These are phyloP conservation scores for Globicephala melas DNA, from an alignment of 2,113 vertebrate genomes.

Conservation along the genomic window DNA sequence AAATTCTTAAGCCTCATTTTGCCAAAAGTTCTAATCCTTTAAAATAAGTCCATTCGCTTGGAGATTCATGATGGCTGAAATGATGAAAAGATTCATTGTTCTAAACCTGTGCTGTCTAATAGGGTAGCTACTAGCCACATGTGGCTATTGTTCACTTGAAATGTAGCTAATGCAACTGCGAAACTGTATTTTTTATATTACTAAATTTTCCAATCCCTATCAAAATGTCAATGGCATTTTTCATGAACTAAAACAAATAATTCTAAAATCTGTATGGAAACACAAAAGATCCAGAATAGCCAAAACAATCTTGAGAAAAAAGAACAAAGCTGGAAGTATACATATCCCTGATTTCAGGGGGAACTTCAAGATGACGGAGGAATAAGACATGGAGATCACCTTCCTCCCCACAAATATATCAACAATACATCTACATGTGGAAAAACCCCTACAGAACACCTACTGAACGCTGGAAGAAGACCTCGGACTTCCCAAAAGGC, in stretches of 20 bases:
- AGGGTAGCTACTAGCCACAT: not conserved
- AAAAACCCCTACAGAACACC: too few species aligned
- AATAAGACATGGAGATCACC: too few species aligned
- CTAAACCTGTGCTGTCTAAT: not conserved
- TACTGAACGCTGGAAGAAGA: too few species aligned
- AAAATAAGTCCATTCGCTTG: not conserved
- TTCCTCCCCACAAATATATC: too few species aligned
- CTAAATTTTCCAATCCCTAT: not conserved
- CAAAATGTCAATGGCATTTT: not conserved
- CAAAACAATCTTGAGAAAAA: not conserved
- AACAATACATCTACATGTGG: too few species aligned
- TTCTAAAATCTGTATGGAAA: not conserved
- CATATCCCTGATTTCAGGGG: not conserved
- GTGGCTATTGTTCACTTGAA: not conserved
- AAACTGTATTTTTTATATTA: not conserved
- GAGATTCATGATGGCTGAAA: not conserved
- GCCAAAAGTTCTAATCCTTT: not conserved
- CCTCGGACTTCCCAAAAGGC: too few species aligned
- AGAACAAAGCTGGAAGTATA: not conserved
- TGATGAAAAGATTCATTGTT: not conserved
- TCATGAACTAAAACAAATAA: not conserved
- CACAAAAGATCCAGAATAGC: not conserved
- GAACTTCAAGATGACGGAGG: too few species aligned
- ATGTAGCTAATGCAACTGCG: not conserved
- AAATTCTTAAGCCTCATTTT: not conserved